Conservation (phyloP, 2,113 vertebrate species). For the Crotalus horridus region DNA sequence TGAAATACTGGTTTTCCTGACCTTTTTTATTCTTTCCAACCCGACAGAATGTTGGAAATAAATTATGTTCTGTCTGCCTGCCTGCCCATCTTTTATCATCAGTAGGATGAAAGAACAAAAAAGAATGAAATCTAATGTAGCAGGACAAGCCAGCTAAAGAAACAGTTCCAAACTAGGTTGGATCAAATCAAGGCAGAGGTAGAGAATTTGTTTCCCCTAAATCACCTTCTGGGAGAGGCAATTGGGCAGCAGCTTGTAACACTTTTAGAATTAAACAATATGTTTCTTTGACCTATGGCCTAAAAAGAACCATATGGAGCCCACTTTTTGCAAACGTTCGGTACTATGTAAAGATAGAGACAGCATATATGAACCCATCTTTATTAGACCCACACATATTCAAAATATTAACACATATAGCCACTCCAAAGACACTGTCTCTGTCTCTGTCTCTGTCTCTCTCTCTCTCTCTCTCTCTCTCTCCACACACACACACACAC, state of each 20-base stretch:
- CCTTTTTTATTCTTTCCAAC: not conserved
- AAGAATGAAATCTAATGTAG: not conserved
- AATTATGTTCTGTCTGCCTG: not conserved
- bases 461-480: accelerated
- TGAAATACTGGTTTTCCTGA: slow-evolving; percentile 59
- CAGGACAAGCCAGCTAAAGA: not conserved
- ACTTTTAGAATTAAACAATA: not conserved
- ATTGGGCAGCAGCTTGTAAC: not conserved
- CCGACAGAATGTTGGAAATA: not conserved
- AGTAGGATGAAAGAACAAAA: not conserved
- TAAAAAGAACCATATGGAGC: not conserved
- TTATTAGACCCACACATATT: not conserved
- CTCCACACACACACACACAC: too few relatives aligned
- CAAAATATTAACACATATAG: not conserved
- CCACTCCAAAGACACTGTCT: not conserved
- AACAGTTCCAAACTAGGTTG: not conserved
- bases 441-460: too few relatives aligned
- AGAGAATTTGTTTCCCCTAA: not conserved
- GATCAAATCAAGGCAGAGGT: not conserved
- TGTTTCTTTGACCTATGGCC: not conserved
- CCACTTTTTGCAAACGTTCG: not conserved
- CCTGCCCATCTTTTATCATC: not conserved
- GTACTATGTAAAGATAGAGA: not conserved
- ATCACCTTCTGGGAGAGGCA: not conserved
- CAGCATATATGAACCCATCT: not conserved